Percentiles rank a stretch among this genome's conserved stretches.
These are phyloP conservation scores for Muscicapa comitata DNA, from an alignment of 2,797 vertebrate genomes.

Conservation along the genomic window DNA sequence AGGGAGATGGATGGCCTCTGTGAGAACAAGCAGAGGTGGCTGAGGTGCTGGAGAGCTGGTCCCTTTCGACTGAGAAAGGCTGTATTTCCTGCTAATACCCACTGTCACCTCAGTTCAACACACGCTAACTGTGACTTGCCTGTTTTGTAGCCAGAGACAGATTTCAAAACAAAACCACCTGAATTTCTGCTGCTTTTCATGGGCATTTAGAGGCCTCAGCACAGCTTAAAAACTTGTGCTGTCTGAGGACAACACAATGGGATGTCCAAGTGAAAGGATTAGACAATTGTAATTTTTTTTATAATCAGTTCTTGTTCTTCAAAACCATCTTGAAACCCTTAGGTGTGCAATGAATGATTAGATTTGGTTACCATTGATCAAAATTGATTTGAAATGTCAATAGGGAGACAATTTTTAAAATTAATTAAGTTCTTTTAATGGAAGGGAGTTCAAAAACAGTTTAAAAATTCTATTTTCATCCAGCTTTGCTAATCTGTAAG, in stretches of 20 bases:
- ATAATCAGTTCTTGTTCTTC: background rate
- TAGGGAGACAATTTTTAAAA: background rate
- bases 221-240: background rate
- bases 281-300: background rate
- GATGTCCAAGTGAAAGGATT: background rate
- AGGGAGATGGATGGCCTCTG: background rate
- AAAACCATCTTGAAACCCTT: background rate
- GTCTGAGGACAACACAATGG: background rate
- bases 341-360: background rate
- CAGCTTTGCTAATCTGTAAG: background rate
- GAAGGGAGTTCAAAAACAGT: background rate
- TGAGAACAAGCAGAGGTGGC: background rate
- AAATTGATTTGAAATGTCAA: background rate
- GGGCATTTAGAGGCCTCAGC: background rate
- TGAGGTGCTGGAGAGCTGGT: background rate
- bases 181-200: background rate
- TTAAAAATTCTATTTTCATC: background rate
- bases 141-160: background rate
- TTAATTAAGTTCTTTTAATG: background rate
- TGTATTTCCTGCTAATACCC: background rate
- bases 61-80: background rate
- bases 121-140: background rate
- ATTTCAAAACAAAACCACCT: background rate
- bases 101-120: background rate
- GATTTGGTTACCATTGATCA: background rate